Base-by-base conservation (phyloP, 2,888 invertebrate genomes). In the Sipunculus nudus region DNA sequence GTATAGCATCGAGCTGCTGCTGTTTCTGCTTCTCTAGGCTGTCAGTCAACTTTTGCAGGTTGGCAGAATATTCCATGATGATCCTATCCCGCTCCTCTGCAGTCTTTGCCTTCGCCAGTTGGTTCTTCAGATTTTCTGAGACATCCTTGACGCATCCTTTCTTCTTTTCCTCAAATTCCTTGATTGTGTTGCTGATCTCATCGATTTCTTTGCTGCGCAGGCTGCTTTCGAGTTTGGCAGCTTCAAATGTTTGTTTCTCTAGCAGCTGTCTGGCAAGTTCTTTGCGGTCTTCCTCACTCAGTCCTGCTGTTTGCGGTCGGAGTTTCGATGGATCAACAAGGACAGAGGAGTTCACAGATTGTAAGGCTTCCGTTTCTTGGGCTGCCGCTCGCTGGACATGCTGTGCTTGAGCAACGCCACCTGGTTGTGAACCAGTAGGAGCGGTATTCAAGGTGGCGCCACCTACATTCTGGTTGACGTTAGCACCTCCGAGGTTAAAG, bases 241-340 rank as follows among this genome's bases (percentile, higher is more conserved):
- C 79, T 56, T 80, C 80, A 39, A 77, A 80, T 3, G 78, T 78
- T 63, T 80, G 79, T 54, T 76, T 77, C 59, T 77, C 77, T 66
- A 79, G 76, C 56, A 80, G 65, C 58, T 71, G 72, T 52, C 76
- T 71, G 38, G 70, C 57, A 43, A 72, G 68, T 21, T 77, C 75
- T 29, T 65, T 66, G 56, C 67, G 61, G 16, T 70, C 68, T 19
- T 61, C 62, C 6, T 68, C 48, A 16, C 38, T 13, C 13, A 35
- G 38, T 13, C 10, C 38, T 10, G 10, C 35, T 16, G 39, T 21
- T 10, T 16, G 16, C 5, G n/a, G 13, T 23, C 21, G 31, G 38
- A 63, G 46, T 38, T 59, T 63, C 31, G 28, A 31, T 4, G 29
- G 23, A 35, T 54, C 49, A 1, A 59, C 52, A 21, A 63, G 26